phyloP scores from a whole-genome alignment of 92 coral and sea anemone species.

The Palythoa caribaeorum region DNA sequence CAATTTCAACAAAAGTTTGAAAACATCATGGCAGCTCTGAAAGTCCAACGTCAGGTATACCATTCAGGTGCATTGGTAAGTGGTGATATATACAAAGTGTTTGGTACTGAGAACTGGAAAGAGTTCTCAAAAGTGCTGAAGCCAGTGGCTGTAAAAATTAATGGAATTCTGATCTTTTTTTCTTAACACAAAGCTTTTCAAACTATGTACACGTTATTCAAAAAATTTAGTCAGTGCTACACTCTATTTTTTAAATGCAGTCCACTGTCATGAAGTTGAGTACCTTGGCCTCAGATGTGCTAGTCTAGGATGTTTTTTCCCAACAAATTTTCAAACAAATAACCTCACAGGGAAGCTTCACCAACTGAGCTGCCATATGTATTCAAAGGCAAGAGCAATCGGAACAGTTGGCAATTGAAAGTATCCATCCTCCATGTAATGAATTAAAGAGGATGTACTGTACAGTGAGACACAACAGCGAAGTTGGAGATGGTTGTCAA shows the following conservation, averaged over 20 bases:
- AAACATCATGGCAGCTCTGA: not conserved
- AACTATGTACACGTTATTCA: not conserved
- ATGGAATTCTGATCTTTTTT: not conserved
- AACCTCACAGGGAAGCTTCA: slow-evolving; percentile 8
- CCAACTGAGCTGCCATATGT: slow-evolving; percentile 12
- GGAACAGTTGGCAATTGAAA: not conserved
- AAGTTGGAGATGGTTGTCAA: slow-evolving; percentile 13
- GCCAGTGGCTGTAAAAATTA: not conserved
- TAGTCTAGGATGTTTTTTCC: not conserved
- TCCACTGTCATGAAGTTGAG: not conserved
- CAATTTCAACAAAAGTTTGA: slow-evolving; percentile 2
- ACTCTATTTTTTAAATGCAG: no score
- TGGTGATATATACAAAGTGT: not conserved
- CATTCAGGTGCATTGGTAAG: slow-evolving; percentile 4
- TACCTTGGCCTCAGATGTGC: slow-evolving; percentile 8
- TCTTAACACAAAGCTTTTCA: not conserved
- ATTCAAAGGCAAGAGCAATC: slow-evolving; percentile 25
- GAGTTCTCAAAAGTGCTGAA: not conserved
- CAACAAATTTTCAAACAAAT: not conserved
- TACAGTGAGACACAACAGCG: not conserved
- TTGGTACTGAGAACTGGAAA: slow-evolving; percentile 2
- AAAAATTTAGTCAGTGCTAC: no score
- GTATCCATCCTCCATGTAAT: no score
- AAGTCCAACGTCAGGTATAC: not conserved
- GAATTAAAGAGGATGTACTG: no score